phyloP scores from a whole-genome alignment of 2,888 invertebrate species.

The Cephus spinipes region DNA sequence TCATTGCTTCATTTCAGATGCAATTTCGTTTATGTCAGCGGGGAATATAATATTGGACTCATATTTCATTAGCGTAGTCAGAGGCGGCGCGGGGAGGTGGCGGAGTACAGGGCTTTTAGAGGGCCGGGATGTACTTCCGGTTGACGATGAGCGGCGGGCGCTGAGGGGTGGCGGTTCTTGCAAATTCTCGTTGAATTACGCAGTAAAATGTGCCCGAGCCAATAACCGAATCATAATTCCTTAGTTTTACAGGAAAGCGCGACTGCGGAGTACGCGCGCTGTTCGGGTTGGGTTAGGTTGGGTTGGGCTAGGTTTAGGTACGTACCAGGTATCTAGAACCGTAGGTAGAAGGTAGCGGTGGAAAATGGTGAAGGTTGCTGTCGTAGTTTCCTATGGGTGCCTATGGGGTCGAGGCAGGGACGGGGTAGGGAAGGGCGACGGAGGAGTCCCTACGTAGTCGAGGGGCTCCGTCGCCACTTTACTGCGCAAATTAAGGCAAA shows the following conservation, averaged over 20 bases:
- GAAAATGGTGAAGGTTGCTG: no score
- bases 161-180: conserved; percentile 29
- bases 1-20: conserved; percentile 21
- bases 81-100: conserved; percentile 11
- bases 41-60: conserved; percentile 36
- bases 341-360: no score
- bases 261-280: background rate
- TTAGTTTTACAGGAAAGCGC: conserved; percentile 47
- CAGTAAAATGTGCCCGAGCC: conserved; percentile 47
- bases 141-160: no score
- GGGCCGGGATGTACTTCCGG: background rate
- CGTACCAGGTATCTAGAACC: no score
- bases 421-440: background rate
- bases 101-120: conserved; percentile 5
- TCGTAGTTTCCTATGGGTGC: background rate
- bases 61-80: conserved; percentile 39
- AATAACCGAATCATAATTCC: conserved; percentile 58
- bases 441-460: conserved; percentile 1
- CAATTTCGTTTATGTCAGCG: conserved; percentile 27
- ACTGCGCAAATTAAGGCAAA: conserved; percentile 66
- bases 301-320: background rate
- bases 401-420: background rate
- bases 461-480: conserved; percentile 48
- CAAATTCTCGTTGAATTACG: conserved; percentile 50
- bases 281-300: background rate